Percentiles rank a stretch among this genome's conserved stretches.
Conservation (phyloP, 2,113 vertebrate genomes). For the Ariopsis seemanni region DNA sequence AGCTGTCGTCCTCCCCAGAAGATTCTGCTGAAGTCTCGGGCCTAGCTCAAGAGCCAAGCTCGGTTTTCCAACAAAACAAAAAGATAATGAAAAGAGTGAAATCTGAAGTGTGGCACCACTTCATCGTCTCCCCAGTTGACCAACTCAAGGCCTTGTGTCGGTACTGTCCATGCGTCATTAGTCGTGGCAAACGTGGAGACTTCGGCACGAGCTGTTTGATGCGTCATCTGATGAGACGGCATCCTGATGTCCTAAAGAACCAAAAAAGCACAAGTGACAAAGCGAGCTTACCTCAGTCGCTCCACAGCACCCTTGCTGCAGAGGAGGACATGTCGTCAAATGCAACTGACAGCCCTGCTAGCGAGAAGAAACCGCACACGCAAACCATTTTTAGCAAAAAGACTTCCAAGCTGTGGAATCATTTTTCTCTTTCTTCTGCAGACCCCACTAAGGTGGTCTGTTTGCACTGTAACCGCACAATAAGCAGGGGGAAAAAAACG, state of each 20-base stretch:
- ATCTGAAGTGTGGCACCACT: conserved; percentile 96
- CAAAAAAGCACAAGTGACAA: conserved; percentile 78
- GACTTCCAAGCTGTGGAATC: conserved; percentile 98
- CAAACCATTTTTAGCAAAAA: conserved; percentile 89
- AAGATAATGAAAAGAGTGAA: conserved; percentile 91
- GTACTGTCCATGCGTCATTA: conserved; percentile 90
- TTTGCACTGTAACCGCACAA: conserved; percentile 96
- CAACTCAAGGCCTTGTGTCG: conserved; percentile 91
- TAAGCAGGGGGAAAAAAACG: conserved; percentile 96
- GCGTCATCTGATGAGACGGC: conserved; percentile 88
- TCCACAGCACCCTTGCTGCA: conserved; percentile 74
- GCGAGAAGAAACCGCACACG: conserved; percentile 73
- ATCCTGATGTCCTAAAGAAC: conserved; percentile 84
- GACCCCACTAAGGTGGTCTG: conserved; percentile 96
- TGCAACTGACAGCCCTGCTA: conserved; percentile 67
- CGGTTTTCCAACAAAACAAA: conserved; percentile 90
- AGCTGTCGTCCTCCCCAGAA: conserved; percentile 74
- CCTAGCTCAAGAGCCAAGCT: conserved; percentile 69
- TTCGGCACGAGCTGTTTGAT: conserved; percentile 95
- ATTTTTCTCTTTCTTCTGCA: conserved; percentile 89
- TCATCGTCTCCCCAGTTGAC: conserved; percentile 84
- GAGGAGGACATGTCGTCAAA: conserved; percentile 77
- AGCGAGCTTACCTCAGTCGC: conserved; percentile 70
- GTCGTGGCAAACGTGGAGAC: conserved; percentile 88
- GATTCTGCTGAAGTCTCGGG: conserved; percentile 70